Evolutionary conservation across 2,797 vertebrate species (phyloP).

Genomic region (Dryobates pubescens): DNA sequence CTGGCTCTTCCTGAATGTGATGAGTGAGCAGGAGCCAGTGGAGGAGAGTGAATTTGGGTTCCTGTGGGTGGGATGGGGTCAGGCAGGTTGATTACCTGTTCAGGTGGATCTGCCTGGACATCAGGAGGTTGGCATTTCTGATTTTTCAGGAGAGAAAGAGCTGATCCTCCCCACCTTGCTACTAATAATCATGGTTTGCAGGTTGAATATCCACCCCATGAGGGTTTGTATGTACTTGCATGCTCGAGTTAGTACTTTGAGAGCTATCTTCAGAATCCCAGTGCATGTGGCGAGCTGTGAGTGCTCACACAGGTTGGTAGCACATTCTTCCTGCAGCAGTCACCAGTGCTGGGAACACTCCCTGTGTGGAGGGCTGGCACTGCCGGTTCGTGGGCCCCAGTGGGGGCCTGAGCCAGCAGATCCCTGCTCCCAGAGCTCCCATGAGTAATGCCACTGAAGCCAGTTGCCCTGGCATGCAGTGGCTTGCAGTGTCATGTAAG

Average conservation of each 20-base stretch:
- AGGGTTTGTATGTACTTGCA: background rate
- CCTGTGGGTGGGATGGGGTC: background rate
- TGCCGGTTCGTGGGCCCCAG: background rate
- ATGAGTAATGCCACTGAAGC: background rate
- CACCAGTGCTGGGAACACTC: conserved; percentile 1
- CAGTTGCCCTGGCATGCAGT: background rate
- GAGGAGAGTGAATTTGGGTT: background rate
- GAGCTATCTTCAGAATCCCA: background rate
- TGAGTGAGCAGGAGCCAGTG: background rate
- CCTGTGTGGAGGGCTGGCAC: fast-evolving
- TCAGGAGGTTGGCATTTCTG: background rate
- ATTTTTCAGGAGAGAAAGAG: background rate
- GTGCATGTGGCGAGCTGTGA: fast-evolving
- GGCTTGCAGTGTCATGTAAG: background rate
- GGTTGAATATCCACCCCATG: background rate
- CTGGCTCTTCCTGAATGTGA: background rate
- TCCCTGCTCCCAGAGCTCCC: background rate
- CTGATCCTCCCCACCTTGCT: background rate
- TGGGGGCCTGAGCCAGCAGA: background rate
- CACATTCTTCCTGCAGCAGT: conserved; percentile 20
- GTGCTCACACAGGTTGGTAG: background rate
- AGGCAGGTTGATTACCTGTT: fast-evolving
- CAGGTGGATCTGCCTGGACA: background rate
- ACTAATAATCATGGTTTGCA: background rate
- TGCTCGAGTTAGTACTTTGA: background rate